Conservation (phyloP, 2,797 vertebrate genomes). For the Periparus ater region DNA sequence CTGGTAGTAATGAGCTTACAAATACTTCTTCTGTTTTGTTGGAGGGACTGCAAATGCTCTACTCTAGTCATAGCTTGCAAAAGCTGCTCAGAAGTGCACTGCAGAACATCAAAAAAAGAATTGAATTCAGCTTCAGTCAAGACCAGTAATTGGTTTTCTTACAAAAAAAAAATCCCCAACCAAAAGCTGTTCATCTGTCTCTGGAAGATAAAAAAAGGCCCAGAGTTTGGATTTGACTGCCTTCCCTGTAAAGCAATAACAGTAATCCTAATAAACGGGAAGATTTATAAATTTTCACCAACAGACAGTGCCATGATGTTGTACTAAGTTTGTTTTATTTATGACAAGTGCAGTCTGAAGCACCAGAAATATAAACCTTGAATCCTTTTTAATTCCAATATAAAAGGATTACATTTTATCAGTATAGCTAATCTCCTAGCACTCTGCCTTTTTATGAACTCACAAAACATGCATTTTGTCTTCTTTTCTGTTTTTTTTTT, state of each 20-base stretch:
- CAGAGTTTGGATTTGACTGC: constrained; percentile 63
- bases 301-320: background rate
- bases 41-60: constrained; percentile 6
- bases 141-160: constrained; percentile 72
- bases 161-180: constrained; percentile 54
- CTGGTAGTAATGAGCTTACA: constrained; percentile 25
- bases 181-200: constrained; percentile 61
- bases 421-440: constrained; percentile 17
- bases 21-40: constrained; percentile 37
- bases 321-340: constrained; percentile 46
- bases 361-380: constrained; percentile 35
- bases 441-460: constrained; percentile 14
- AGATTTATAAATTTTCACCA: constrained; percentile 44
- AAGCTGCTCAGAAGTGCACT: constrained; percentile 49
- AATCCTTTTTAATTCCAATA: constrained; percentile 51
- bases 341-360: constrained; percentile 32
- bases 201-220: constrained; percentile 46
- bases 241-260: constrained; percentile 44
- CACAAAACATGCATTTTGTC: background rate
- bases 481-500: background rate
- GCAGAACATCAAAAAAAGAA: constrained; percentile 68
- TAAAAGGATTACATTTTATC: constrained; percentile 62
- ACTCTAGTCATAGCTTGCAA: constrained; percentile 40
- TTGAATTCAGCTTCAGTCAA: constrained; percentile 73
- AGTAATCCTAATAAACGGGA: constrained; percentile 37